Conservation (phyloP, 2,797 vertebrate species). For the Pseudopleuronectes americanus region DNA sequence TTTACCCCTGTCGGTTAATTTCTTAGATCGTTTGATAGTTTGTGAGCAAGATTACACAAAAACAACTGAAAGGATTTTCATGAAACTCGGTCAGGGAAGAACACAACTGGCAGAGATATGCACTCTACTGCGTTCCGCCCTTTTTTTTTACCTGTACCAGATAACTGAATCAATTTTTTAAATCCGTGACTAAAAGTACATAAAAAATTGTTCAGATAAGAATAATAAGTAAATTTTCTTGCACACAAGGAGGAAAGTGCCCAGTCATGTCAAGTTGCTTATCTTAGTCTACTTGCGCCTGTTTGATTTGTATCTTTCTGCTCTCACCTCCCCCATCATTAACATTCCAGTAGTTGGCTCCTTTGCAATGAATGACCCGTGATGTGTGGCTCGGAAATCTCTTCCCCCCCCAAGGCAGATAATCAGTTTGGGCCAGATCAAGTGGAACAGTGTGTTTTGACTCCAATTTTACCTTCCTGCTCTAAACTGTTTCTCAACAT, state of each 20-base stretch:
- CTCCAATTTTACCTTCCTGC: slow-evolving; percentile 1
- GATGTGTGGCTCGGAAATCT: slow-evolving; percentile 43
- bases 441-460: slow-evolving; percentile 13
- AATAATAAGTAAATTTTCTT: background rate
- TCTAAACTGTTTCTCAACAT: too few relatives aligned
- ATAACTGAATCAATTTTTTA: slow-evolving; percentile 4
- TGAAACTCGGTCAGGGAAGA: too few relatives aligned
- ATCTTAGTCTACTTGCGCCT: slow-evolving; percentile 3
- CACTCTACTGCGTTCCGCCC: too few relatives aligned
- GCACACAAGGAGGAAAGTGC: background rate
- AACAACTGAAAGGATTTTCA: too few relatives aligned
- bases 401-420: slow-evolving; percentile 11
- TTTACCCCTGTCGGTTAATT: too few relatives aligned
- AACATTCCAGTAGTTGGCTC: slow-evolving; percentile 43
- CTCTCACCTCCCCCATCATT: background rate
- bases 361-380: slow-evolving; percentile 32
- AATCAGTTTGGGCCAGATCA: slow-evolving; percentile 42
- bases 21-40: too few relatives aligned
- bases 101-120: too few relatives aligned
- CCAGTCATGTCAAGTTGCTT: background rate
- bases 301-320: slow-evolving; percentile 1
- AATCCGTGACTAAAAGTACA: background rate
- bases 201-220: slow-evolving; percentile 1
- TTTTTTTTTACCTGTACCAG: background rate
- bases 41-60: too few relatives aligned